Evolutionary conservation across 2,113 vertebrate species (phyloP).

Genomic region (Oryzias curvinotus): DNA sequence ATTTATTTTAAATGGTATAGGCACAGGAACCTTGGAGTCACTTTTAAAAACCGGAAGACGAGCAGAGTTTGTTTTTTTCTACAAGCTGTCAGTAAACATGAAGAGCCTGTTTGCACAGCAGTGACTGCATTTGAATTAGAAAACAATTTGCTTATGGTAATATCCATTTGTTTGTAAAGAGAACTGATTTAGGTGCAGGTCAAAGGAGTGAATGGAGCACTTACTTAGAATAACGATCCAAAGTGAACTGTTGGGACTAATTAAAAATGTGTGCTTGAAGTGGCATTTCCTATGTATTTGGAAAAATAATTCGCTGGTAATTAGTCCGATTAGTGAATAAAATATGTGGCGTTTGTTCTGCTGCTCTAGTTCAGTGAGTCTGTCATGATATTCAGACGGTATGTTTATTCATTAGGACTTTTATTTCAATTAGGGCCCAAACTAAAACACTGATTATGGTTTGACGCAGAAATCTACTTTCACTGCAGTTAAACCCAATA

Average conservation of each 20-base stretch:
- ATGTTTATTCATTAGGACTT: neutral
- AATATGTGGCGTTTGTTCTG: conserved; percentile 9
- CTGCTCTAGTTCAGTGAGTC: neutral
- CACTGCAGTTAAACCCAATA: too few relatives aligned
- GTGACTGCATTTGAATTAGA: conserved; percentile 13
- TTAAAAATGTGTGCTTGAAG: conserved; percentile 41
- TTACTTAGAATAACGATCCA: conserved; percentile 28
- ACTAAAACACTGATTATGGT: neutral
- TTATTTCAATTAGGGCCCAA: neutral
- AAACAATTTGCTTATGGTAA: conserved; percentile 7
- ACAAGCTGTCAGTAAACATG: neutral
- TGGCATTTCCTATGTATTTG: conserved; percentile 17
- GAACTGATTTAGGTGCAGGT: conserved; percentile 25
- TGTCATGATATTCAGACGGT: neutral
- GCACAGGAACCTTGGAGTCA: neutral
- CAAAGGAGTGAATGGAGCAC: conserved; percentile 26
- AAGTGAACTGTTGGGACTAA: conserved; percentile 44
- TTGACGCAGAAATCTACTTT: too few relatives aligned
- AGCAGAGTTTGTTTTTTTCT: neutral
- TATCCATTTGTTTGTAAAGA: conserved; percentile 11
- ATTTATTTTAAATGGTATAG: too few relatives aligned
- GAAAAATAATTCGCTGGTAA: conserved; percentile 7
- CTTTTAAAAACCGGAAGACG: neutral
- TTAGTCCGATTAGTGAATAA: conserved; percentile 25
- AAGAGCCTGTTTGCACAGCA: neutral